These are phyloP conservation scores for Cephus runcator DNA, from an alignment of 2,888 invertebrate genomes.

Conservation along the genomic window DNA sequence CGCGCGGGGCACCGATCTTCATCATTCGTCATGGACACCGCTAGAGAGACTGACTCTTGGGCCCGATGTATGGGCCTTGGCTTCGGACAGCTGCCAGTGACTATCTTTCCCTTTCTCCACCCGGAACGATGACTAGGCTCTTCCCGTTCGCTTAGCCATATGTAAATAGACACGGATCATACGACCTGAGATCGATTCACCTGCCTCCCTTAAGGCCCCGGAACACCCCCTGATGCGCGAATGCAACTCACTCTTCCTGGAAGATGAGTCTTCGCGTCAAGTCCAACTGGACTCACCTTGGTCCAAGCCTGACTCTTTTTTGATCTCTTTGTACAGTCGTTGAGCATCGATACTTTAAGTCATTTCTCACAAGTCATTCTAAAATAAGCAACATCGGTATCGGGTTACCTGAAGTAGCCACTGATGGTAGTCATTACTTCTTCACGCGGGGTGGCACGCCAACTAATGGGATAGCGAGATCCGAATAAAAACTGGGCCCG, in stretches of 20 bases:
- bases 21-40: not conserved
- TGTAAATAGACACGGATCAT: not conserved
- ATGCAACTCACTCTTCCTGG: not conserved
- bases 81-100: not conserved
- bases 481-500: not conserved
- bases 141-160: not conserved
- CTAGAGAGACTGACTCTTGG: not conserved
- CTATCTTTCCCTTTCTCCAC: not conserved
- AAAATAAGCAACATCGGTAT: not conserved
- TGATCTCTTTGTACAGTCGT: not conserved
- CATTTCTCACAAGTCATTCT: not conserved
- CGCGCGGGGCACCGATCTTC: not conserved
- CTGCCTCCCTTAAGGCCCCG: not conserved
- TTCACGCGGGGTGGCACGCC: not conserved
- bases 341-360: not conserved
- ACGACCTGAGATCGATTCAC: not conserved
- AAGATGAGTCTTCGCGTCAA: not conserved
- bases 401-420: not conserved
- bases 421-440: not conserved
- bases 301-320: not conserved
- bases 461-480: not conserved
- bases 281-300: not conserved
- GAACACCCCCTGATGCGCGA: not conserved
- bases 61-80: not conserved
- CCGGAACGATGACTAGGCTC: not conserved